phyloP scores from a whole-genome alignment of 2,888 invertebrate genomes.

The Gastracanthus pulcherrimus region DNA sequence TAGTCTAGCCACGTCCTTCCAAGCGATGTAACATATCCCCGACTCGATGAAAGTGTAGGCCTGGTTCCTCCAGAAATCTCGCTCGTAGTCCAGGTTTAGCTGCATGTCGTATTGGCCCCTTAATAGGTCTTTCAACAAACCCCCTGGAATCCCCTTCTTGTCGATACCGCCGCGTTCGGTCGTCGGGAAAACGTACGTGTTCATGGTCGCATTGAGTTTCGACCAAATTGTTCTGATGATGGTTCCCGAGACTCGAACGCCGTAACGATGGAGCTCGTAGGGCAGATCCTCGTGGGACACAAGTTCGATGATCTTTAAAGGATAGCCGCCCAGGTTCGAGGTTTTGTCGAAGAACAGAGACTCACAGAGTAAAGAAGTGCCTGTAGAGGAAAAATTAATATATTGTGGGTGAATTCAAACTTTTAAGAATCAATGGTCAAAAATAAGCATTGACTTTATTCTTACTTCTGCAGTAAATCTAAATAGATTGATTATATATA shows the following conservation, averaged over 20 bases:
- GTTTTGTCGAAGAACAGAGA: slow-evolving; percentile 11
- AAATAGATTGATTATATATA: too few relatives aligned
- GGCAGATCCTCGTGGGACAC: background rate
- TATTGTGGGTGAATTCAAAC: too few relatives aligned
- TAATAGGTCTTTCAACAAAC: background rate
- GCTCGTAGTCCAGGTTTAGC: slow-evolving; percentile 17
- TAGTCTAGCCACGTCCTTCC: too few relatives aligned
- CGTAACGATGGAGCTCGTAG: slow-evolving; percentile 1
- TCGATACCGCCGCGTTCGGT: background rate
- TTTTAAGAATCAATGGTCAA: too few relatives aligned
- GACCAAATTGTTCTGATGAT: slow-evolving; percentile 7
- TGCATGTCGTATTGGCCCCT: slow-evolving; percentile 17
- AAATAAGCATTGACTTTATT: too few relatives aligned
- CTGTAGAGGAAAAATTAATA: background rate
- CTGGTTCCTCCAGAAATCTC: slow-evolving; percentile 9
- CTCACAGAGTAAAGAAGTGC: background rate
- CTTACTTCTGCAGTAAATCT: too few relatives aligned
- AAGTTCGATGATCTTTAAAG: background rate
- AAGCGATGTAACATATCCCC: slow-evolving; percentile 1
- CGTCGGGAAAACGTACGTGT: background rate
- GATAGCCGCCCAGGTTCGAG: background rate
- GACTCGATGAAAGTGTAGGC: background rate
- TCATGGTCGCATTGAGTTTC: background rate
- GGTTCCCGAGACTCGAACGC: background rate
- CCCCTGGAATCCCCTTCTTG: background rate